Conservation (phyloP, 2,797 vertebrate genomes). For the Megaceryle alcyon region DNA sequence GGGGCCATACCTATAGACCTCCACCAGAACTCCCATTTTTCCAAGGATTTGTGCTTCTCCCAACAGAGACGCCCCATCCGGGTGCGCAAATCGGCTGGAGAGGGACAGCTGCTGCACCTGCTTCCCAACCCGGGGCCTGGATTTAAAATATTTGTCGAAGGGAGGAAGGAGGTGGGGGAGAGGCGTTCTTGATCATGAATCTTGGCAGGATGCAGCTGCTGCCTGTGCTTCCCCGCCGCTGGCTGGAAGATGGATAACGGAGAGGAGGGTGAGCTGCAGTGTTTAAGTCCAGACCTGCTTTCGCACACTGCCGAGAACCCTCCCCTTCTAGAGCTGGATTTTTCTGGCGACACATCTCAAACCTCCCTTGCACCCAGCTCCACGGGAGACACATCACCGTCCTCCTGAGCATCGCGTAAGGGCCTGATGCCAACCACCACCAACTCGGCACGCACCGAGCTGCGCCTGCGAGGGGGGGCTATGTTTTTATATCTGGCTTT, state of each 20-base stretch:
- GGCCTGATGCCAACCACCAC: background rate
- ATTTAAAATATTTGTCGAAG: slow-evolving; percentile 13
- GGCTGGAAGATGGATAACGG: background rate
- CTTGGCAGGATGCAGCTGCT: slow-evolving; percentile 54
- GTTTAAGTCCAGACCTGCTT: background rate
- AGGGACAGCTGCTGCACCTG: background rate
- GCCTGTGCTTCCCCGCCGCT: background rate
- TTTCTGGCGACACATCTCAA: background rate
- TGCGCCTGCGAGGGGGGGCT: background rate
- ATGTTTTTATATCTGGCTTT: accelerated
- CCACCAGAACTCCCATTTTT: background rate
- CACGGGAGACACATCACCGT: background rate
- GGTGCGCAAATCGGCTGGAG: background rate
- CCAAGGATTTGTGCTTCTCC: accelerated
- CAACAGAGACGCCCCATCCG: background rate
- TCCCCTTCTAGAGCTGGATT: background rate
- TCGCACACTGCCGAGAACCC: background rate
- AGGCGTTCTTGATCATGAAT: slow-evolving; percentile 41
- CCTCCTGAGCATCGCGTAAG: accelerated
- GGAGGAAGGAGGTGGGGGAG: slow-evolving; percentile 41
- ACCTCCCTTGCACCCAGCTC: background rate
- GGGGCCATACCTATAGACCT: accelerated
- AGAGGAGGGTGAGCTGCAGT: slow-evolving; percentile 24
- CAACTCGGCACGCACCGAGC: background rate
- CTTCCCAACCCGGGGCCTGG: background rate